phyloP scores from a whole-genome alignment of 2,797 vertebrate species.

The Lycodopsis pacificus region DNA sequence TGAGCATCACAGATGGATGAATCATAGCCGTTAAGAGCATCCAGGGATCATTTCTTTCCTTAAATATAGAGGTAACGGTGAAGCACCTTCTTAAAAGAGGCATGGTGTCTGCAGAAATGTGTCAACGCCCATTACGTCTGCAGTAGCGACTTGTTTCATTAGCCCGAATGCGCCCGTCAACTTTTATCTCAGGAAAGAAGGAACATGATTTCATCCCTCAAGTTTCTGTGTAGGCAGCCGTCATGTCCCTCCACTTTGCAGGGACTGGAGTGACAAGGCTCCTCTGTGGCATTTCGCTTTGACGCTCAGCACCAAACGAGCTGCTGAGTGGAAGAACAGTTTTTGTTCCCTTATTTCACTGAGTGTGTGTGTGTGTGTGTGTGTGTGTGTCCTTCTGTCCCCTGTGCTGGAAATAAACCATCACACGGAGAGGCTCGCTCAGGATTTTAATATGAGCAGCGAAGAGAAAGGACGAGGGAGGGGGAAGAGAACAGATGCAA shows the following conservation, averaged over 20 bases:
- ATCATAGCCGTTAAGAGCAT: background rate
- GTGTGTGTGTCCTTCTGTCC: slow-evolving; percentile 45
- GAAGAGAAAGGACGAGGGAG: slow-evolving; percentile 14
- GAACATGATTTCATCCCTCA: slow-evolving; percentile 13
- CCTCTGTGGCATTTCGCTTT: slow-evolving; percentile 56
- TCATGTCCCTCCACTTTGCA: slow-evolving; percentile 50
- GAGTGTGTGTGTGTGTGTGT: slow-evolving; percentile 39
- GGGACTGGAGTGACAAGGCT: slow-evolving; percentile 52
- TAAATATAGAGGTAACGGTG: background rate
- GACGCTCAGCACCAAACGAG: slow-evolving; percentile 39
- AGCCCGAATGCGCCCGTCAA: slow-evolving; percentile 17
- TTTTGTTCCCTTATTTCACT: slow-evolving; percentile 12
- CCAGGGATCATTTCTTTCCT: background rate
- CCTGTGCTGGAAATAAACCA: slow-evolving; percentile 63
- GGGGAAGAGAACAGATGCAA: slow-evolving; percentile 4
- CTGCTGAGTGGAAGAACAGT: slow-evolving; percentile 48
- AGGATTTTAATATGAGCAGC: slow-evolving; percentile 57
- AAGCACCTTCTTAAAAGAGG: slow-evolving; percentile 1
- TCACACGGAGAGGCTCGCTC: slow-evolving; percentile 17
- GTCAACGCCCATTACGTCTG: background rate
- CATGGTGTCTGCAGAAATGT: background rate
- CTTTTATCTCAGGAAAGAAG: slow-evolving; percentile 19
- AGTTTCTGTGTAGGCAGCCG: slow-evolving; percentile 26
- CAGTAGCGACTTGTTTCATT: slow-evolving; percentile 7
- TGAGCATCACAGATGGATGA: background rate